These are phyloP conservation scores for Sphyrna mokarran DNA, from an alignment of 2,113 vertebrate genomes.

Conservation along the genomic window DNA sequence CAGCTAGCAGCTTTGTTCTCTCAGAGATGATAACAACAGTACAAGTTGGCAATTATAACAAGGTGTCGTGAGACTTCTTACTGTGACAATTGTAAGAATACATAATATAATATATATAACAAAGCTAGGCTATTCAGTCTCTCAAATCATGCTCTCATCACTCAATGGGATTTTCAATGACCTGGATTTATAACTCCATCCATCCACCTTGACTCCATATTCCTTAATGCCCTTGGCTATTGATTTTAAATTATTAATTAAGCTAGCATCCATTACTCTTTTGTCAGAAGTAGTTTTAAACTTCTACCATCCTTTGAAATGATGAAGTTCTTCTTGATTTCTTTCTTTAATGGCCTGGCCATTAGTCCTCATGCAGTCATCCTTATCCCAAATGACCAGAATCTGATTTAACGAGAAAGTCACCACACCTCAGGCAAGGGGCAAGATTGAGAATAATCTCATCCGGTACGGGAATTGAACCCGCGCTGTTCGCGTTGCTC, in stretches of 20 bases:
- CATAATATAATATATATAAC: no score
- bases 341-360: background rate
- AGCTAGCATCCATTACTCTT: background rate
- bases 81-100: background rate
- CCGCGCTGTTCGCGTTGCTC: no score
- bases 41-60: background rate
- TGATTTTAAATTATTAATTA: background rate
- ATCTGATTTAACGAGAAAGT: no score
- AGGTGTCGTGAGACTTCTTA: no score
- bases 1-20: background rate
- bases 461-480: no score
- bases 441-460: no score
- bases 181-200: background rate
- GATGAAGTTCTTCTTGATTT: background rate
- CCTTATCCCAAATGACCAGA: no score
- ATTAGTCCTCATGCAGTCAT: no score
- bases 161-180: background rate
- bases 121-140: background rate
- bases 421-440: no score
- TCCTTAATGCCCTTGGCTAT: background rate
- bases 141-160: background rate
- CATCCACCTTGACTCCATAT: background rate
- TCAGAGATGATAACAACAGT: background rate
- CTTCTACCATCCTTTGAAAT: background rate
- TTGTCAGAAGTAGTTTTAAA: no score